phyloP scores from a whole-genome alignment of 2,113 vertebrate species.

The Anser cygnoides region DNA sequence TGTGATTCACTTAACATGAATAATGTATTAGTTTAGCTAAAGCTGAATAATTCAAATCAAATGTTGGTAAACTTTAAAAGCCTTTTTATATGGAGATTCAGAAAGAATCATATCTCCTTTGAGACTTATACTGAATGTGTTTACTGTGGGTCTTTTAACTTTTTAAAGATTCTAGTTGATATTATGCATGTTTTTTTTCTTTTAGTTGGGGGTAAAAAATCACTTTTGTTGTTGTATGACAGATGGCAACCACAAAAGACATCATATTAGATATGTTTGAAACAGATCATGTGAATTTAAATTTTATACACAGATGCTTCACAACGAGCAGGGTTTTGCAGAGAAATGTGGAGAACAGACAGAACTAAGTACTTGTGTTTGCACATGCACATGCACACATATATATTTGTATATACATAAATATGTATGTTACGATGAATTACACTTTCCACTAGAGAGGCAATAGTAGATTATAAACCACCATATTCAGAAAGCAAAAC shows the following conservation, averaged over 20 bases:
- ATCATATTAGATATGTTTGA: not conserved
- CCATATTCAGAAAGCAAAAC: not conserved
- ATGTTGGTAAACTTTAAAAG: constrained; percentile 56
- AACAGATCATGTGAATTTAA: not conserved
- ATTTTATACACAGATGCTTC: constrained; percentile 13
- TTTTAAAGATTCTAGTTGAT: not conserved
- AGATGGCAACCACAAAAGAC: constrained; percentile 6
- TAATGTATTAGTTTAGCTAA: constrained; percentile 64
- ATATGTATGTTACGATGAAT: not conserved
- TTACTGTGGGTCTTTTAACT: not conserved
- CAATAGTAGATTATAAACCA: not conserved
- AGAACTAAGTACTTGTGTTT: not conserved
- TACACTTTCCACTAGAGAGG: not conserved
- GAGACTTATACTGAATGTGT: constrained; percentile 19
- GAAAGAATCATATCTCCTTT: constrained; percentile 25
- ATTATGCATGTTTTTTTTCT: not conserved
- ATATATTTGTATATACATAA: not conserved
- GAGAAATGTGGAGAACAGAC: not conserved
- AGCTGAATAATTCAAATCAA: constrained; percentile 62
- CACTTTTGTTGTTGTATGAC: not conserved
- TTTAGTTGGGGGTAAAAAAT: not conserved
- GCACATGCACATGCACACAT: fast-evolving
- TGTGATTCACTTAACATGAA: constrained; percentile 55
- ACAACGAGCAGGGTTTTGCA: not conserved
- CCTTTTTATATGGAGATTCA: constrained; percentile 55